Evolutionary conservation across 2,888 invertebrate genomes (phyloP), one percentile per base, ranked within the genome.

Genomic region (Cataglyphis livida): DNA sequence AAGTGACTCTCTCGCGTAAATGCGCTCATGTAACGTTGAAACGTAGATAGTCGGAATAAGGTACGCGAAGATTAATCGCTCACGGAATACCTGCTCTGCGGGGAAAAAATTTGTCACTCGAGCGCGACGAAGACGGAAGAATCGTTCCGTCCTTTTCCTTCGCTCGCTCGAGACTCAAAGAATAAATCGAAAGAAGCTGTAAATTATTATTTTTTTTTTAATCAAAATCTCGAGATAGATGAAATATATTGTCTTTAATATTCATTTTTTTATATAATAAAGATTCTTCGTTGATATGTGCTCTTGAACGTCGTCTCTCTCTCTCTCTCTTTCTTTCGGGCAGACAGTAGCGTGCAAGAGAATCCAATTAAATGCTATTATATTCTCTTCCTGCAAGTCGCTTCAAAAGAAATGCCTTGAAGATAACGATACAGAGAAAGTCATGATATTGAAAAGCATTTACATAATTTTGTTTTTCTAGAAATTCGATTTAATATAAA

Each of bases 321-420:
- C 15, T 48, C 48, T 48, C 18, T 76, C 51, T 76, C 6, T 48
- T 48, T 48, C 6, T 48, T n/a, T 51, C 35, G 25, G 12, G 65
- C 35, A 64, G 15, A 57, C 9, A 28, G 28, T 35, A 65, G 15
- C 25, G 6, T 38, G 51, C 38, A 76, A 59, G 35, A 66, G 87
- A 89, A 87, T 85, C 88, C 90, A 91, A 91, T 93, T 93, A 93
- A 93, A 93, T 92, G 91, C 92, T 91, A 93, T 92, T 92, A 91
- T 86, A 75, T 84, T 84, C 61, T 82, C 81, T 84, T 86, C 85
- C 87, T 85, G 83, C 74, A 71, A 85, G 81, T 84, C 75, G 83
- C 76, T 65, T 65, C 38, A 38, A 51, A 66, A 66, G 51, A 51
- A 65, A 54, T 66, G 38, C 38, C 25, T 66, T 25, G n/a, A 54